Evolutionary conservation across 2,113 vertebrate species (phyloP).

Genomic region (Pagrus major): DNA sequence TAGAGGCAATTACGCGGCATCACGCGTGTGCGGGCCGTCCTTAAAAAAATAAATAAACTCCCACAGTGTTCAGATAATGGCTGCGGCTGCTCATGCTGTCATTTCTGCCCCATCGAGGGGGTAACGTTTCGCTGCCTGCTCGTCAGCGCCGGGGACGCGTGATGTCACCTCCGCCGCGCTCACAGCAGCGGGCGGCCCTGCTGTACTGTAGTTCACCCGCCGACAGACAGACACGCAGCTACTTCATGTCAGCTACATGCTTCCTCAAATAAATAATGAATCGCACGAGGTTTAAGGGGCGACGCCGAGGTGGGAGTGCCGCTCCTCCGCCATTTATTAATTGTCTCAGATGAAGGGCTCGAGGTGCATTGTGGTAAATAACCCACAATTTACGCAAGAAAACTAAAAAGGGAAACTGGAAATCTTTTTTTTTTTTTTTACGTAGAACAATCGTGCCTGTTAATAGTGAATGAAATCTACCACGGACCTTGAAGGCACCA

Average conservation of each 20-base stretch:
- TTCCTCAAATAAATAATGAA: not conserved
- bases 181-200: not conserved
- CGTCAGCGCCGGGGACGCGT: conserved; percentile 47
- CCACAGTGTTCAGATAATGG: conserved; percentile 34
- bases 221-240: not conserved
- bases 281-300: not conserved
- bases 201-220: not conserved
- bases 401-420: too few species aligned
- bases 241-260: not conserved
- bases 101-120: conserved; percentile 18
- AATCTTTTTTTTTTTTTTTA: too few species aligned
- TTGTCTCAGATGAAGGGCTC: not conserved
- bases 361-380: too few species aligned
- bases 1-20: conserved; percentile 36
- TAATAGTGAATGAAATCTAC: too few species aligned
- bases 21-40: not conserved
- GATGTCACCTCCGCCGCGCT: conserved; percentile 79
- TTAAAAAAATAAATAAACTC: not conserved
- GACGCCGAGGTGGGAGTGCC: not conserved
- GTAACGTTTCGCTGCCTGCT: conserved; percentile 9
- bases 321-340: not conserved
- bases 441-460: too few species aligned
- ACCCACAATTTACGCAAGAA: too few species aligned
- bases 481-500: too few species aligned
- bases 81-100: conserved; percentile 34